These are phyloP conservation scores for Bufotes viridis DNA, from an alignment of 2,797 vertebrate species.

Conservation along the genomic window DNA sequence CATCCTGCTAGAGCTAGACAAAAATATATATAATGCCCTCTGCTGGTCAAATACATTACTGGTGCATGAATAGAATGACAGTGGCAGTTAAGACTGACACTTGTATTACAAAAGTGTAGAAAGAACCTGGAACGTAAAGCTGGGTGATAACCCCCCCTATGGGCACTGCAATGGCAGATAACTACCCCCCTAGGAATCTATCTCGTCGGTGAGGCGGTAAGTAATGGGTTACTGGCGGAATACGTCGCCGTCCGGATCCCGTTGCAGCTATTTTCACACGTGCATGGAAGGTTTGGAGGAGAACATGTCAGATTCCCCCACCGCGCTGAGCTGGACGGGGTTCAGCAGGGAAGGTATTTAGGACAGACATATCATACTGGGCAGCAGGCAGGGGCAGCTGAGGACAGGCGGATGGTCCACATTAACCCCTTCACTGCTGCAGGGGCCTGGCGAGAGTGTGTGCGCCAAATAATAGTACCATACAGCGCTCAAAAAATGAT, in stretches of 20 bases:
- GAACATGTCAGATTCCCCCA: constrained; percentile 6
- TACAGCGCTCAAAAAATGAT: not conserved
- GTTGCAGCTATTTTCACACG: constrained; percentile 13
- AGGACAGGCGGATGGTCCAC: not conserved
- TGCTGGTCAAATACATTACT: not conserved
- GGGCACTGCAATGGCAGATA: too few relatives aligned
- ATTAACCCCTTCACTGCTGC: not conserved
- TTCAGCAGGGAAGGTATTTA: constrained; percentile 11
- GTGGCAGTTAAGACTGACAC: not conserved
- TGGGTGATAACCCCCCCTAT: not conserved
- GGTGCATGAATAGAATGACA: not conserved
- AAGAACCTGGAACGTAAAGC: not conserved
- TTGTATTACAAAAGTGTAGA: too few relatives aligned
- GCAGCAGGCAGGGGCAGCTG: not conserved
- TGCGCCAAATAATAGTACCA: not conserved
- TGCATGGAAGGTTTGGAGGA: constrained; percentile 20
- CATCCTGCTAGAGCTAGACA: not conserved
- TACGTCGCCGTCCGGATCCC: not conserved
- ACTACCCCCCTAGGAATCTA: too few relatives aligned
- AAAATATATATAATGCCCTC: not conserved
- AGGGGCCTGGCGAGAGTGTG: not conserved
- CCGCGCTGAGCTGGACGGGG: constrained; percentile 1
- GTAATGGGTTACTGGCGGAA: not conserved
- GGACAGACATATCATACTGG: constrained; percentile 8
- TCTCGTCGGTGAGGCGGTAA: too few relatives aligned